A percentile compares a stretch with the other conserved stretches of the same genome.
phyloP scores from a whole-genome alignment of 92 coral and sea anemone species.

The Epizoanthus stellaris region DNA sequence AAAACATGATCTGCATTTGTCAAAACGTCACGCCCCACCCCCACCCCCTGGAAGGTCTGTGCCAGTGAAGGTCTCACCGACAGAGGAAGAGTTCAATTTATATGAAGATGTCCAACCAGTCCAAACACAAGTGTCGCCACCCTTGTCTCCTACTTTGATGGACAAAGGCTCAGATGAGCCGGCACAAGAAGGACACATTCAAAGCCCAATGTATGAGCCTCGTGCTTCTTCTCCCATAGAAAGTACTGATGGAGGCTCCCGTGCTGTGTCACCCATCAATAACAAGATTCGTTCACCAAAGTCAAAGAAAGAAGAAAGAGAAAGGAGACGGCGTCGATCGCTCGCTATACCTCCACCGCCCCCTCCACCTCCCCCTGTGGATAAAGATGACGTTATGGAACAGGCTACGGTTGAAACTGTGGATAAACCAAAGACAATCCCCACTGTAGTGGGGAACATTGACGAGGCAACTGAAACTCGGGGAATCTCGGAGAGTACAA shows the following conservation, averaged over 20 bases:
- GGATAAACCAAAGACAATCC: not conserved
- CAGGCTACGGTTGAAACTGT: not conserved
- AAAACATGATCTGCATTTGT: not conserved
- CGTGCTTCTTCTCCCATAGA: constrained; percentile 42
- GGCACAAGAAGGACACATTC: not conserved
- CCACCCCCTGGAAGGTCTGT: not conserved
- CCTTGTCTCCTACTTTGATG: not conserved
- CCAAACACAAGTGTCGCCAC: not conserved
- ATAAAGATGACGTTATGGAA: constrained; percentile 13
- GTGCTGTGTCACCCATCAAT: not conserved
- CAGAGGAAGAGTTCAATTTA: not conserved
- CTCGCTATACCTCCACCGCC: constrained; percentile 77
- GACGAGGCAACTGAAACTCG: not conserved
- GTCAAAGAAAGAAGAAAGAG: constrained; percentile 50
- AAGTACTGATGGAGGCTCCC: not conserved
- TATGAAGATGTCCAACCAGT: constrained; percentile 24
- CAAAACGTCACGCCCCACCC: constrained; percentile 28
- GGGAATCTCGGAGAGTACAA: too few species aligned
- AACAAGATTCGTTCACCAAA: constrained; percentile 38
- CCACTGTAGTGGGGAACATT: not conserved
- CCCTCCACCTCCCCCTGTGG: constrained; percentile 75
- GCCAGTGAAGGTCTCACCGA: not conserved
- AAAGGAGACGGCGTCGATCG: constrained; percentile 43
- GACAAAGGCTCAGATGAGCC: not conserved
- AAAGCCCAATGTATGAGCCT: constrained; percentile 35